Evolutionary conservation across 2,113 vertebrate genomes (phyloP), one percentile per base, ranked within the genome.

Genomic region (Scopus umbretta): DNA sequence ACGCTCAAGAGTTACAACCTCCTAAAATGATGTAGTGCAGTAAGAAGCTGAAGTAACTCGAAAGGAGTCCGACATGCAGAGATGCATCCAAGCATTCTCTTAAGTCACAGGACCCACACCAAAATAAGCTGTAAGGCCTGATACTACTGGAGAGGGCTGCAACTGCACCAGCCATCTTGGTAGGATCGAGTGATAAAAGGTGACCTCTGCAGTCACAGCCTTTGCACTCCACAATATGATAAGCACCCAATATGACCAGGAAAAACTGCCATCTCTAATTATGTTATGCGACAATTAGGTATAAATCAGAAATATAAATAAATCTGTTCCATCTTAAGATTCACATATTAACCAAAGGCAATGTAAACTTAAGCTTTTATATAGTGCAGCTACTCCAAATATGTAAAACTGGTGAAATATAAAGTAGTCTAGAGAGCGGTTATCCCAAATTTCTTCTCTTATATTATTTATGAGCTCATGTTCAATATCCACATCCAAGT

Each of bases 121-220:
- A 65, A 85, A 79, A 42, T 13, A 65, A 49, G 32, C 80, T 78
- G 15, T 43, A 71, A 4, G 27, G 26, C 14, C 56, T 32, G 36
- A 56, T 34, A 50, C 30, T 38, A 65, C 50, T 16, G 16, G 58
- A 30, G 21, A 19, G 36, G 21, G 56, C 32, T 65, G 36, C n/a
- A 70, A 36, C 59, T 52, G 26, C 38, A 61, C 7, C 63, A 76
- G 15, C 8, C 14, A 59, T 5, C 13, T 20, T 65, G 9, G 23
- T 10, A 72, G 30, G 30, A 58, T 21, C 0, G 0, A 68, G 12
- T 5, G 16, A 73, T 17, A 73, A 65, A 59, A 56, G 3, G 26
- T 23, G 50, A 88, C 26, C 32, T 73, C 53, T 61, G 55, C 26
- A 81, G 36, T 26, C 43, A 43, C 23, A 83, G 43, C 20, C 58